Evolutionary conservation across 2,113 vertebrate species (phyloP).

Genomic region (Oreochromis spilurus): DNA sequence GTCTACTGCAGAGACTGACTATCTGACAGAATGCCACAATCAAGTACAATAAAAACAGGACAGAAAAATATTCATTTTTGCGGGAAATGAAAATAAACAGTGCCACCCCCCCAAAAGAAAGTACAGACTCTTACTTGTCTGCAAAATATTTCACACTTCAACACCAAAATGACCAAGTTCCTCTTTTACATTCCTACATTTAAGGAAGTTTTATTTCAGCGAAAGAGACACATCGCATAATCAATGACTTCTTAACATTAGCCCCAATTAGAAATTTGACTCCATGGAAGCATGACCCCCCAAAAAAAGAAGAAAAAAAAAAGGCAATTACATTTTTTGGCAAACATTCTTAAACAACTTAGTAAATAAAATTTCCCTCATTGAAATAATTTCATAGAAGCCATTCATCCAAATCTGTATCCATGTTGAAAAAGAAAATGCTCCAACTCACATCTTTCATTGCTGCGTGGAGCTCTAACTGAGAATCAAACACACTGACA

Average conservation of each 20-base stretch:
- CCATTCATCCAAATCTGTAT: slow-evolving; percentile 37
- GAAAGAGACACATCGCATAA: background rate
- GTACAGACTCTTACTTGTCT: background rate
- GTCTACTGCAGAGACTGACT: slow-evolving; percentile 62
- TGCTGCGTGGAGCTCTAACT: slow-evolving; percentile 31
- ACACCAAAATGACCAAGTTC: background rate
- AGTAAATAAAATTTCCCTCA: slow-evolving; percentile 75
- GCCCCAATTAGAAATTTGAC: slow-evolving; percentile 24
- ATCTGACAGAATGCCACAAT: background rate
- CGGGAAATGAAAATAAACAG: background rate
- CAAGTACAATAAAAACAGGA: background rate
- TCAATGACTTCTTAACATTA: background rate
- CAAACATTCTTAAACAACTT: slow-evolving; percentile 67
- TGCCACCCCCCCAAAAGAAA: background rate
- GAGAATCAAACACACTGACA: slow-evolving; percentile 26
- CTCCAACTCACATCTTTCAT: background rate
- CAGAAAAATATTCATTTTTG: background rate
- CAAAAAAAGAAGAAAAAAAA: background rate
- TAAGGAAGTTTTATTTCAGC: background rate
- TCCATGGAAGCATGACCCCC: slow-evolving; percentile 34
- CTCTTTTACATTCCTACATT: background rate
- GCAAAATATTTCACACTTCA: background rate
- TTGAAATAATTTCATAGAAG: slow-evolving; percentile 59
- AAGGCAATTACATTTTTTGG: slow-evolving; percentile 51
- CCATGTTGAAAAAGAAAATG: background rate